Conservation (phyloP, 2,797 vertebrate species). For the Rhinophrynus dorsalis region DNA sequence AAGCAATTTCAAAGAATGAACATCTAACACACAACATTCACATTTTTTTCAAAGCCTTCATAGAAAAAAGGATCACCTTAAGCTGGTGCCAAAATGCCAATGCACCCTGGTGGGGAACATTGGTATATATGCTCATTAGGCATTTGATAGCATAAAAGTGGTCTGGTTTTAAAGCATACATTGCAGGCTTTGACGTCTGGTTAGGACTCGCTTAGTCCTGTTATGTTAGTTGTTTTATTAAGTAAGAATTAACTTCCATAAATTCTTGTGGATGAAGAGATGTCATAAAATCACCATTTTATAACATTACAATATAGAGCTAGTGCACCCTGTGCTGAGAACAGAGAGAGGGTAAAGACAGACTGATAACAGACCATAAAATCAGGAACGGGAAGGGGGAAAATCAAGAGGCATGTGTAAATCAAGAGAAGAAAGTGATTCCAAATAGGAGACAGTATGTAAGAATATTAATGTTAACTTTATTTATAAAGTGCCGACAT, state of each 20-base stretch:
- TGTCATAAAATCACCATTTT: background rate
- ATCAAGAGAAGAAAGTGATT: no score
- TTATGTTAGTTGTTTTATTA: conserved; percentile 24
- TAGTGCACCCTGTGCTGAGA: background rate
- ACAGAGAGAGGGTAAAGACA: background rate
- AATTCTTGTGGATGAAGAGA: background rate
- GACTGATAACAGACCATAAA: background rate
- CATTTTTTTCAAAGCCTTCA: no score
- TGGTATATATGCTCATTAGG: no score
- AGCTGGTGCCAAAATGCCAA: no score
- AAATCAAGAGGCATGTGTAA: background rate
- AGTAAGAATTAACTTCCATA: conserved; percentile 13
- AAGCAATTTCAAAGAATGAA: no score
- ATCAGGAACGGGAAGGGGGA: background rate
- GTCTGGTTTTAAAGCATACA: background rate
- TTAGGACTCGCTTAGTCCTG: background rate
- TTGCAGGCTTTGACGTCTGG: background rate
- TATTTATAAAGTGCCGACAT: no score
- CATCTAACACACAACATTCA: no score
- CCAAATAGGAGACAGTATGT: no score
- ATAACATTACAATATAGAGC: background rate
- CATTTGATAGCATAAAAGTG: background rate
- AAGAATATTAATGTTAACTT: no score
- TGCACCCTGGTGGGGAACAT: no score
- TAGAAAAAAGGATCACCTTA: no score